phyloP scores from a whole-genome alignment of 2,888 invertebrate genomes.

The Andrena bicolor region DNA sequence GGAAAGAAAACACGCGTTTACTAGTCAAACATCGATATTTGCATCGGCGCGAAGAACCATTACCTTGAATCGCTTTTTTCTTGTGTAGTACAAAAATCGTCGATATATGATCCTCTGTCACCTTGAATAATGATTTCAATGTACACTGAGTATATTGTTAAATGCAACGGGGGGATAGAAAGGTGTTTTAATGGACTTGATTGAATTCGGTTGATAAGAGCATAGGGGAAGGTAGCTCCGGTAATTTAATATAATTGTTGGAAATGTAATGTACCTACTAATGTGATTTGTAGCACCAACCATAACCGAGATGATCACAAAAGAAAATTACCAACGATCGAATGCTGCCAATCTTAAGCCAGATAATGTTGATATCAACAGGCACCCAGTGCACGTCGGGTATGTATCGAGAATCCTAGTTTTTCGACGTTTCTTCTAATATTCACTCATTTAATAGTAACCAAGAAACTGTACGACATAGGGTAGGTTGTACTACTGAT shows the following conservation, averaged over 20 bases:
- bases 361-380: constrained; percentile 88
- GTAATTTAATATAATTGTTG: not conserved
- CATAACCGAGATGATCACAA: constrained; percentile 84
- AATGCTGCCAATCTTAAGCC: constrained; percentile 87
- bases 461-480: constrained; percentile 11
- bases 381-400: constrained; percentile 89
- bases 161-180: not conserved
- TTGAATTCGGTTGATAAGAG: not conserved
- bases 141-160: not conserved
- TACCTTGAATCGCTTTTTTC: not conserved
- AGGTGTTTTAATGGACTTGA: too few species aligned
- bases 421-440: not conserved
- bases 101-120: not conserved
- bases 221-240: not conserved
- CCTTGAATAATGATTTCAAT: constrained; percentile 1
- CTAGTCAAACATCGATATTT: constrained; percentile 2
- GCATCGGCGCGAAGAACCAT: not conserved
- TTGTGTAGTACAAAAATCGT: not conserved
- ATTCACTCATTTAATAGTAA: constrained; percentile 28
- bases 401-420: constrained; percentile 82
- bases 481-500: constrained; percentile 53
- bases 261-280: constrained; percentile 6
- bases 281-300: constrained; percentile 76
- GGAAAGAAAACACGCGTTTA: not conserved
- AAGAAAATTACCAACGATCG: constrained; percentile 85